phyloP scores from a whole-genome alignment of 2,113 vertebrate species.

The Recurvirostra avosetta region DNA sequence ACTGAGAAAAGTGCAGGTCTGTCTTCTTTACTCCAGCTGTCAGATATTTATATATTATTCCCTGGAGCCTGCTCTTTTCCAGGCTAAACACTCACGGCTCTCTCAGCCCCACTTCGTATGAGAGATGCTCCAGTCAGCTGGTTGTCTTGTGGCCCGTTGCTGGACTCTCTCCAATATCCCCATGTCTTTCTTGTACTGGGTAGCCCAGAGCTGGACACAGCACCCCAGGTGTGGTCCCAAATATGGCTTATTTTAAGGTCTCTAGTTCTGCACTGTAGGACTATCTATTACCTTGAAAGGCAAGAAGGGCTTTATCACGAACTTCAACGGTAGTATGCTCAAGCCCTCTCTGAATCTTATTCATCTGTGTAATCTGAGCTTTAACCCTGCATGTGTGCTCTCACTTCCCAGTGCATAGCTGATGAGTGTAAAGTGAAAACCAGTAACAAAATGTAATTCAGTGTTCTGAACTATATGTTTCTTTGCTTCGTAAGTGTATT shows the following conservation, averaged over 20 bases:
- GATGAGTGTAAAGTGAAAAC: not conserved
- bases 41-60: not conserved
- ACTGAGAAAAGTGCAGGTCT: not conserved
- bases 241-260: not conserved
- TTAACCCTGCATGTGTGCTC: not conserved
- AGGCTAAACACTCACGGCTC: not conserved
- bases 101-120: not conserved
- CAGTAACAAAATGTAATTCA: not conserved
- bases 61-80: not conserved
- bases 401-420: not conserved
- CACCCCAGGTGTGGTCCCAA: not conserved
- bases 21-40: not conserved
- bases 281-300: not conserved
- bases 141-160: not conserved
- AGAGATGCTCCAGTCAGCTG: not conserved
- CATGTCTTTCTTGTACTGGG: not conserved
- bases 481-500: not conserved
- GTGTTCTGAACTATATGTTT: not conserved
- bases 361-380: not conserved
- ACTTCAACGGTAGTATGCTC: not conserved
- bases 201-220: not conserved
- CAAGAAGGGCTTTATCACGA: not conserved
- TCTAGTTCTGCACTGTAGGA: not conserved
- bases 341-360: not conserved
- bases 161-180: not conserved